Base-by-base conservation (phyloP, 2,888 invertebrate species). In the Byasa hedistus region DNA sequence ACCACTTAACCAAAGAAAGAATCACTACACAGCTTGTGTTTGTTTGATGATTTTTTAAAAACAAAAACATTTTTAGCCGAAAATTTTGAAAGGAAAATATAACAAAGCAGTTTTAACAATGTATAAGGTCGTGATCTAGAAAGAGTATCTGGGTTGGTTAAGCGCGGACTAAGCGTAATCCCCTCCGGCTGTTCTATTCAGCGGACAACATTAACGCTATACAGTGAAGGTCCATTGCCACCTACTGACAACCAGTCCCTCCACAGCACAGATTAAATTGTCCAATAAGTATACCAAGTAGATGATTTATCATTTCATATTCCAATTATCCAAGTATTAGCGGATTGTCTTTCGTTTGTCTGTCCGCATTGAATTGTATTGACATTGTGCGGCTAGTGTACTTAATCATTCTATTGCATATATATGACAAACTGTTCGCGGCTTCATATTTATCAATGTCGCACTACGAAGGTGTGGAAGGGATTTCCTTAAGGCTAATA, bases 221-320 rank as follows among this genome's bases (percentile, higher is more conserved):
- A 48, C 59, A 44, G 70, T 70, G 73, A 44, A 70, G 70, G 73
- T 71, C 76, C 78, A 79, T 78, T 76, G 77, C 74, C 72, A 76
- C 79, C 81, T 85, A 79, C 85, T 85, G 86, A 86, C 86, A 86
- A 77, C 79, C 72, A 69, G 57, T 57, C 61, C 69, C 68, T 70
- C 70, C 69, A 74, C 75, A 79, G 79, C 76, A 80, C 81, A 84
- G 86, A 88, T 87, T 87, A 85, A 85, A 86, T 82, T 80, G 82
- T 85, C 81, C 79, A 79, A 79, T 81, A 83, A 84, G 84, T 83
- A 84, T 81, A 82, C 82, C 84, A 79, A 71, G 68, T 71, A 68
- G 69, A 79, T 87, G 85, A 88, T 87, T 87, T 87, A 88, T 86
- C 84, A 79, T 78, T 66, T 67, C 63, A 70, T 70, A 71, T 72